phyloP scores from a whole-genome alignment of 2,113 vertebrate species.

The Bufo gargarizans region DNA sequence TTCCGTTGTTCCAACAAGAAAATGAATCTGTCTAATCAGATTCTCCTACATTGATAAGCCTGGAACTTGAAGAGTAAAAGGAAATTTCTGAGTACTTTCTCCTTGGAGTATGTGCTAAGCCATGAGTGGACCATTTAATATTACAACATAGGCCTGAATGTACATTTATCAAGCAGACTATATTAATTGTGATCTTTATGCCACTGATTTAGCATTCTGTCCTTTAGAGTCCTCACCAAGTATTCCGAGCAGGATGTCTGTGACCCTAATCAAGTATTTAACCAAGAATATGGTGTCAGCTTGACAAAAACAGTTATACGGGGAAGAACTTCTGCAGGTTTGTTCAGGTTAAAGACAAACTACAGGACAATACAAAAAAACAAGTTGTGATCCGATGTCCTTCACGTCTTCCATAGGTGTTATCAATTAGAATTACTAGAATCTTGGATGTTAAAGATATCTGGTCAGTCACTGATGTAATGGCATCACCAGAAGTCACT shows the following conservation, averaged over 20 bases:
- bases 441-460: too few species aligned
- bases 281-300: not conserved
- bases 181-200: slow-evolving; percentile 13
- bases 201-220: slow-evolving; percentile 23
- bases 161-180: slow-evolving; percentile 32
- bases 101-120: slow-evolving; percentile 22
- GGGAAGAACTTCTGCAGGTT: not conserved
- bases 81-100: not conserved
- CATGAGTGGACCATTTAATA: slow-evolving; percentile 36
- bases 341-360: not conserved
- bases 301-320: not conserved
- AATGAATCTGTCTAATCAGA: slow-evolving; percentile 18
- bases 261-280: not conserved
- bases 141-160: slow-evolving; percentile 15
- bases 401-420: too few species aligned
- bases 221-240: not conserved
- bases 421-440: too few species aligned
- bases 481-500: too few species aligned
- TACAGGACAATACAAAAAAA: too few species aligned
- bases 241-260: not conserved
- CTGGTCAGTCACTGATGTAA: too few species aligned
- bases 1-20: slow-evolving; percentile 33
- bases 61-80: slow-evolving; percentile 12
- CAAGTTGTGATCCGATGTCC: too few species aligned
- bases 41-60: not conserved